These are phyloP conservation scores for Sminthurinus signatus DNA, from an alignment of 1,140 invertebrate species.

Conservation along the genomic window DNA sequence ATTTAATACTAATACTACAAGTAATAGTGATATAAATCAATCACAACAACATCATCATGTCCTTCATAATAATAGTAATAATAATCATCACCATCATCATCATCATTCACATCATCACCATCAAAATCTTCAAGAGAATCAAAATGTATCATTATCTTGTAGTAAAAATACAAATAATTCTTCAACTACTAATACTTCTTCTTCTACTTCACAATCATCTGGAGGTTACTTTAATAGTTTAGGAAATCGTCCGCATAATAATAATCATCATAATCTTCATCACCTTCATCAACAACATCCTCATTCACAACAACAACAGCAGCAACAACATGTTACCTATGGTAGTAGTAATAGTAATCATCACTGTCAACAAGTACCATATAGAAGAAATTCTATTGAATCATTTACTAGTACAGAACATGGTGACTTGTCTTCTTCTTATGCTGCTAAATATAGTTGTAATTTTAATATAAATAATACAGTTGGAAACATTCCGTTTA, in stretches of 20 bases:
- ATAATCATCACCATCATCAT: no score
- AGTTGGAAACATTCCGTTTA: neutral
- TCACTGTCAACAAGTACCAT: conserved; percentile 17
- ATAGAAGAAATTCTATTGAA: conserved; percentile 39
- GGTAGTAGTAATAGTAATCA: conserved; percentile 5
- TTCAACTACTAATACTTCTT: no score
- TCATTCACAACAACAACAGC: conserved; percentile 20
- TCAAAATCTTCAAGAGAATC: no score
- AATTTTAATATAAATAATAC: conserved; percentile 11
- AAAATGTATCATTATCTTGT: no score
- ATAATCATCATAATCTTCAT: neutral
- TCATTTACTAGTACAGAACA: conserved; percentile 38
- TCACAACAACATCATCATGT: neutral
- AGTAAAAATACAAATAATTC: no score
- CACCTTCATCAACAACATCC: conserved; percentile 12
- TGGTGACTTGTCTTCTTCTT: conserved; percentile 22
- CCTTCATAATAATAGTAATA: neutral
- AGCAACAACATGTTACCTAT: conserved; percentile 20
- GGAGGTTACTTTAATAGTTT: neutral
- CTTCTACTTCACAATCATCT: neutral
- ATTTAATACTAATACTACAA: neutral
- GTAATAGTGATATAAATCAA: neutral
- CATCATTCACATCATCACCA: no score
- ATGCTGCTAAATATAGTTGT: conserved; percentile 30
- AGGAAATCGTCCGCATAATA: neutral